Conservation (phyloP, 2,888 invertebrate species). For the Thyatira batis region DNA sequence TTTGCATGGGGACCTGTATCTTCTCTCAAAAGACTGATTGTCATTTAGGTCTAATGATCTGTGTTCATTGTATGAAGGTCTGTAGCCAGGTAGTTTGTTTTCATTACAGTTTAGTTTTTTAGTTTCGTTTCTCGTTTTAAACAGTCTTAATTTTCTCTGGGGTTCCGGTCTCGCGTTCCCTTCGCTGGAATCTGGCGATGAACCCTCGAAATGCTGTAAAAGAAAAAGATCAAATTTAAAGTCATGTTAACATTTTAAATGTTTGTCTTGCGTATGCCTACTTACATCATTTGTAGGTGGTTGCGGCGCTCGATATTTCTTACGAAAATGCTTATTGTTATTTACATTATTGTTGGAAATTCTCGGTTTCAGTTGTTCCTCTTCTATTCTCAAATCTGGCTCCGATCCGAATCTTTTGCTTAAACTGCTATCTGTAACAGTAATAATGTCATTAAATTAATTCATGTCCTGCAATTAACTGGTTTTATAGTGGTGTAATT, state of each 20-base stretch:
- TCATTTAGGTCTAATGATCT: conserved; percentile 66
- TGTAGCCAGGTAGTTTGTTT: conserved; percentile 53
- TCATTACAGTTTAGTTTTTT: conserved; percentile 78
- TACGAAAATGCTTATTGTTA: conserved; percentile 82
- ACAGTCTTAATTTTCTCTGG: conserved; percentile 84
- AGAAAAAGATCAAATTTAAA: neutral
- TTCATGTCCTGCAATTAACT: neutral
- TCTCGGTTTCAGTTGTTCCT: conserved; percentile 63
- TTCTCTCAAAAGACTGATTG: conserved; percentile 64
- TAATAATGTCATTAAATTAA: neutral
- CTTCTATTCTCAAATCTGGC: conserved; percentile 84
- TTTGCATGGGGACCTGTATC: conserved; percentile 71
- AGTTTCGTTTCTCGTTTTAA: conserved; percentile 89
- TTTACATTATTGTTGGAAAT: conserved; percentile 33
- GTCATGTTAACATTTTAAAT: neutral
- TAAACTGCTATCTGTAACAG: conserved; percentile 53
- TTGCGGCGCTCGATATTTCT: conserved; percentile 90
- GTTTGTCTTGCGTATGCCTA: conserved; percentile 4
- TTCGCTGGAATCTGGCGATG: conserved; percentile 83
- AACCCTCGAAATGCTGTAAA: conserved; percentile 71
- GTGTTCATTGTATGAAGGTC: conserved; percentile 61
- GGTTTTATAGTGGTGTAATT: neutral
- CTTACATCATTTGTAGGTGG: conserved; percentile 78
- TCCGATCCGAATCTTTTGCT: conserved; percentile 87
- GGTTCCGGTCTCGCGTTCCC: conserved; percentile 75